Conservation (phyloP, 2,797 vertebrate species). For the Urosaurus nigricauda region DNA sequence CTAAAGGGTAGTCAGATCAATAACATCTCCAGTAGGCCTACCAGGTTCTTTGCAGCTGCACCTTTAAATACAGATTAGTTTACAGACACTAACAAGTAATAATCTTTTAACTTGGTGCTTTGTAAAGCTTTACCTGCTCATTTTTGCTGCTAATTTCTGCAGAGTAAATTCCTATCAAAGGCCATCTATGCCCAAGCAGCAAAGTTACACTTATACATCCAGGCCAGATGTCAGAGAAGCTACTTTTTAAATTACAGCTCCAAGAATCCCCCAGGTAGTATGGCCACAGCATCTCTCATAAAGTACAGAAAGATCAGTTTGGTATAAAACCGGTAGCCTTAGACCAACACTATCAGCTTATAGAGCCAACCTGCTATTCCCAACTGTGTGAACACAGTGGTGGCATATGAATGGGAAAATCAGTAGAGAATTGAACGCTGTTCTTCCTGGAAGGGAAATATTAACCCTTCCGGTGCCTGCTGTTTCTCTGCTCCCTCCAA, state of each 20-base stretch:
- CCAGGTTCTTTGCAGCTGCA: background rate
- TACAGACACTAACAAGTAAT: background rate
- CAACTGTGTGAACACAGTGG: background rate
- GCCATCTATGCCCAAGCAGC: background rate
- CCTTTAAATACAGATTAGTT: background rate
- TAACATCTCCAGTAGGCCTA: background rate
- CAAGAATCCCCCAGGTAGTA: no score
- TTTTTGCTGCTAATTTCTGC: background rate
- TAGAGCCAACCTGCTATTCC: background rate
- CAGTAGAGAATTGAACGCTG: no score
- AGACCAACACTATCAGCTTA: background rate
- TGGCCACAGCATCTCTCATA: background rate
- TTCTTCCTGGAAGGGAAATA: no score
- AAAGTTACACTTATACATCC: background rate
- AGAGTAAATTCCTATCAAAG: background rate
- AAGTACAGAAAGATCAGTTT: background rate
- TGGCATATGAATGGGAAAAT: background rate
- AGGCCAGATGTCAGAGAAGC: background rate
- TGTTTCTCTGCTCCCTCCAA: background rate
- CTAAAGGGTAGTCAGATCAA: background rate
- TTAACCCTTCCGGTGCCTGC: background rate
- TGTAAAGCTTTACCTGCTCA: background rate
- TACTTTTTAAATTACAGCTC: no score
- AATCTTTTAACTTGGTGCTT: background rate
- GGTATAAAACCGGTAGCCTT: background rate